Conservation (phyloP, 2,797 vertebrate species). For the Schizopygopsis pylzovi region DNA sequence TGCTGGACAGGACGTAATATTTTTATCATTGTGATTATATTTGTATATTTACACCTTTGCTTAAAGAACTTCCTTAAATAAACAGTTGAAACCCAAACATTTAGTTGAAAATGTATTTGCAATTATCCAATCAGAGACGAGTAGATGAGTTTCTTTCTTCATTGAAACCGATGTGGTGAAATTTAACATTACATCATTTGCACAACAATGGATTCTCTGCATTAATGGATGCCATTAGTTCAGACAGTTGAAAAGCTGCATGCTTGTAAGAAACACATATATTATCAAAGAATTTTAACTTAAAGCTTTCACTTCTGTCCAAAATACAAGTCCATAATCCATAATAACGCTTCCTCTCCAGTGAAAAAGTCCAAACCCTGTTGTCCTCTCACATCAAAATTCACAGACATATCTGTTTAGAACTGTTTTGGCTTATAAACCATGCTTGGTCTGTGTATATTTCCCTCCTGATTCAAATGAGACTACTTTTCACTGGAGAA, state of each 20-base stretch:
- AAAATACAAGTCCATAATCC: not conserved
- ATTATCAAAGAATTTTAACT: not conserved
- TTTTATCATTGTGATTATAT: too few relatives aligned
- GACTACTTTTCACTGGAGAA: not conserved
- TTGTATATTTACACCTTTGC: too few relatives aligned
- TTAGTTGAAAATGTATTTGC: too few relatives aligned
- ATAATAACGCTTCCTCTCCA: not conserved
- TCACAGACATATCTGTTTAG: not conserved
- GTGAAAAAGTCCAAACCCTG: not conserved
- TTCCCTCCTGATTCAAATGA: not conserved
- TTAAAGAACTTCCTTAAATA: too few relatives aligned
- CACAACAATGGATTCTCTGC: not conserved
- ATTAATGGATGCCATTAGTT: not conserved
- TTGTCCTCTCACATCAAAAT: not conserved
- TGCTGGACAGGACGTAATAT: not conserved
- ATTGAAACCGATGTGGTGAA: not conserved
- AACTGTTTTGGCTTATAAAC: not conserved
- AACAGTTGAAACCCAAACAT: too few relatives aligned
- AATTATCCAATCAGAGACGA: not conserved
- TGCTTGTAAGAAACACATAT: not conserved
- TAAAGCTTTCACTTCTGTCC: not conserved
- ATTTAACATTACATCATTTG: not conserved
- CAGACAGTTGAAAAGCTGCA: not conserved
- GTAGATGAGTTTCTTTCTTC: not conserved
- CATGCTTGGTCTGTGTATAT: not conserved